A percentile compares a stretch with the other conserved stretches of the same genome.
Conservation (phyloP, 2,113 vertebrate species). For the Eulacestoma nigropectus region DNA sequence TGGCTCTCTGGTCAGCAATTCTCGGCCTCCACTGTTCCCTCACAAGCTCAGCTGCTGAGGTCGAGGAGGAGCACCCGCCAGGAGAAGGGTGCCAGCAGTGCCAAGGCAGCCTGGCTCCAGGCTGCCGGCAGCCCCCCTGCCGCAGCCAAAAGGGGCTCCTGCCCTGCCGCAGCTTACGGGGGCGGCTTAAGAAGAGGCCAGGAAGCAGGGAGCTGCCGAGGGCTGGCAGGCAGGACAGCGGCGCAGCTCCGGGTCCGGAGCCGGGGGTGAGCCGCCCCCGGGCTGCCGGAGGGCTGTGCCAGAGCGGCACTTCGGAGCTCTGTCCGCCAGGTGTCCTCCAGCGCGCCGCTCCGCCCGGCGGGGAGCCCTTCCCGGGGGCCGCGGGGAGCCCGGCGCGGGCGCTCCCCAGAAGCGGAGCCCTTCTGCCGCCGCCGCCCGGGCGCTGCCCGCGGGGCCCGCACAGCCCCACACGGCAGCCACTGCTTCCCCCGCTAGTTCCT, state of each 20-base stretch:
- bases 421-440: background rate
- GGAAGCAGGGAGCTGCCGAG: background rate
- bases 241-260: background rate
- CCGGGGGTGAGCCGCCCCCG: background rate
- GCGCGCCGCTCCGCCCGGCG: background rate
- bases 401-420: background rate
- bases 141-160: background rate
- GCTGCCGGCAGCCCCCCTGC: background rate
- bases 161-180: background rate
- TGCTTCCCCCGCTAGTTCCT: background rate
- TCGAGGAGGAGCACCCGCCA: background rate
- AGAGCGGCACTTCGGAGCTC: slow-evolving; percentile 20
- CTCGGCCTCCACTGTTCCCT: background rate
- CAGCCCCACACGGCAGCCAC: background rate
- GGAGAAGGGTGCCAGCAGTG: background rate
- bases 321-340: slow-evolving; percentile 67
- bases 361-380: background rate
- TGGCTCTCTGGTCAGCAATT: background rate
- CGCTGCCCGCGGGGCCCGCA: background rate
- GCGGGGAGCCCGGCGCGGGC: background rate
- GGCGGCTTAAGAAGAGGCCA: background rate
- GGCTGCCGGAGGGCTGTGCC: background rate
- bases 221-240: background rate
- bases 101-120: background rate
- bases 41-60: background rate